Evolutionary conservation across 2,888 invertebrate species (phyloP).

Genomic region (Spilarctia lutea): DNA sequence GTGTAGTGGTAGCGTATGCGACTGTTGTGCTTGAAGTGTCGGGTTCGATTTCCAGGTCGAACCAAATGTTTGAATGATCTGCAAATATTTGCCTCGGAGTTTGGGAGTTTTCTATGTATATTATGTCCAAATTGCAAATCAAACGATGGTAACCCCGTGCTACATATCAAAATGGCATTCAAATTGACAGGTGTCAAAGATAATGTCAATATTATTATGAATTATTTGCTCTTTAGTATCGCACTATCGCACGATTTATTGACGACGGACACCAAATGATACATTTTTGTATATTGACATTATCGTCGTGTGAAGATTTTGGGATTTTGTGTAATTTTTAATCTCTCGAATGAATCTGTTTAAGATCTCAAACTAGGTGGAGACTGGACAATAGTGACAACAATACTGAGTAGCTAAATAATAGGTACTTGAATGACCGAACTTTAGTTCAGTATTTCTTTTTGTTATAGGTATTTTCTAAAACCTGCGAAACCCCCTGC

Average conservation of each 20-base stretch:
- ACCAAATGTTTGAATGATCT: too few species aligned
- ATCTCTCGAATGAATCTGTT: neutral
- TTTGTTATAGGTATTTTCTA: too few species aligned
- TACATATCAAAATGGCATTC: slow-evolving; percentile 41
- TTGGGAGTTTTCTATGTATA: too few species aligned
- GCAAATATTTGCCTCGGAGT: too few species aligned
- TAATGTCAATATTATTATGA: slow-evolving; percentile 74
- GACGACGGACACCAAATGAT: slow-evolving; percentile 36
- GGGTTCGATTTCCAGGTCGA: too few species aligned
- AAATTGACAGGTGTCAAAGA: slow-evolving; percentile 66
- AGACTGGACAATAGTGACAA: neutral
- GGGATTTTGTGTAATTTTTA: slow-evolving; percentile 9
- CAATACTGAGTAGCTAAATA: too few species aligned
- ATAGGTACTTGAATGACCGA: too few species aligned
- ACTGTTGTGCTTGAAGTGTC: too few species aligned
- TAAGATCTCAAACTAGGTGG: neutral
- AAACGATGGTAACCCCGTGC: slow-evolving; percentile 25
- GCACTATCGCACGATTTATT: slow-evolving; percentile 49
- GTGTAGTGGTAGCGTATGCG: too few species aligned
- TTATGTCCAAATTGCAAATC: neutral
- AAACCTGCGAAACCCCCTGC: too few species aligned
- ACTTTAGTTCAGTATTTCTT: too few species aligned
- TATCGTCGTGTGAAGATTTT: slow-evolving; percentile 47
- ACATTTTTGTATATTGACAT: slow-evolving; percentile 32
- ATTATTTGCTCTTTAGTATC: slow-evolving; percentile 79